Evolutionary conservation across 2,113 vertebrate species (phyloP), one percentile per base, ranked within the genome.

Genomic region (Aspiorhynchus laticeps): DNA sequence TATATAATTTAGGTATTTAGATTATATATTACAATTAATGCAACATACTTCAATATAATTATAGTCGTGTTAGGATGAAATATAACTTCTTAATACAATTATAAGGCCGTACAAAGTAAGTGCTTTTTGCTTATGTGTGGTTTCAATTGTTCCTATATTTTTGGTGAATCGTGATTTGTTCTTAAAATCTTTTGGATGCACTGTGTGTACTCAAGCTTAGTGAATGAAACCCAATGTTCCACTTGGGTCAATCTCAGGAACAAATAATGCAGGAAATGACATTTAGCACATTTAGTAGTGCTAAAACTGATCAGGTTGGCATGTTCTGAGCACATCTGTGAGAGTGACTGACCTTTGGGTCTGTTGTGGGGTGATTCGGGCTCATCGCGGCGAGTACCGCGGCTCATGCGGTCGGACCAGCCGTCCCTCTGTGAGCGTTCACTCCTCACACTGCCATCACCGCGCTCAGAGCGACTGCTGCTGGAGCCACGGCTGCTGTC

Each of bases 331-430:
- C 43, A 83, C 2, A 65, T 71, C 33, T 14, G 21, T 7, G 24
- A 43, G 61, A 2, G 3, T 21, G n/a, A 73, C 85, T 8, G 86
- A 99, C 98, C 98, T 97, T 93, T 97, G 4, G 97, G 96, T 1
- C 94, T 96, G 83, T 96, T 94, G 26, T 95, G 94, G 11, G 98
- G 98, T 21, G 96, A 95, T 41, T 95, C 93, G 0, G 97, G 98
- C 85, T 99, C 98, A 0, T 93, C 96, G 87, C 94, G 96, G 91
- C 94, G 95, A 73, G 63, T 93, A 0, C 95, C 95, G 0, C 95
- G 91, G 87, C 95, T 96, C 92, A 97, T 91, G 26, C 97, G 95
- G 15, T 98, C 97, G 0, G 96, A 97, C 1, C 93, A 96, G 36
- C 94, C 92, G 0, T 97, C 97, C 85, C 96, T 95, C 86, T 93